Percentiles rank a stretch among this genome's conserved stretches.
Conservation (phyloP, 2,888 invertebrate genomes). For the Clusia tigrina region DNA sequence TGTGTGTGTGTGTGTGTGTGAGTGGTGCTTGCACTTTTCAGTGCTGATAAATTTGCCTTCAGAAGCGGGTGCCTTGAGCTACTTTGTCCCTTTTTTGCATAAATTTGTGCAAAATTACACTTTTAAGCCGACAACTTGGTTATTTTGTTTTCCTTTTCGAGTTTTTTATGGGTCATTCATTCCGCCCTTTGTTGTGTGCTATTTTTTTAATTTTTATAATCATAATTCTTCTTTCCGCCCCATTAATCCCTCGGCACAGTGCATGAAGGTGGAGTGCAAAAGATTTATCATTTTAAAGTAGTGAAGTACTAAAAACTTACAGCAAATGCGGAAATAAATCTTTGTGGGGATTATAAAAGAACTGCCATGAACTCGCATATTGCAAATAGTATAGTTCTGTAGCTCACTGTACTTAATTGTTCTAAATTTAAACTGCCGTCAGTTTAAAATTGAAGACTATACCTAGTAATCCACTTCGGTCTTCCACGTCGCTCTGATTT, state of each 20-base stretch:
- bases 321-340: not conserved
- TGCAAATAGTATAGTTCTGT: not conserved
- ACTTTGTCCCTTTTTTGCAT: not conserved
- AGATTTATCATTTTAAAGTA: not conserved
- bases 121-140: not conserved
- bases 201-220: not conserved
- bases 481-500: no score
- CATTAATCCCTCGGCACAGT: not conserved
- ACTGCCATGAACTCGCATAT: not conserved
- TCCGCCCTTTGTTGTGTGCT: not conserved
- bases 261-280: not conserved
- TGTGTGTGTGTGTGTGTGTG: not conserved
- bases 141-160: not conserved
- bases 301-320: not conserved
- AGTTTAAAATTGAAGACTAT: no score
- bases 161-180: constrained; percentile 6
- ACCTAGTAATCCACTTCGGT: no score
- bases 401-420: no score
- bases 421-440: no score
- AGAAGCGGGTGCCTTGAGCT: not conserved
- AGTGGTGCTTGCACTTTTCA: not conserved
- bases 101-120: constrained; percentile 3
- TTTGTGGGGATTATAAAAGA: not conserved
- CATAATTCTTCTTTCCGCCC: not conserved
- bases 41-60: not conserved